Evolutionary conservation across 1,140 invertebrate species (phyloP).

Genomic region (Cotesia vestalis): DNA sequence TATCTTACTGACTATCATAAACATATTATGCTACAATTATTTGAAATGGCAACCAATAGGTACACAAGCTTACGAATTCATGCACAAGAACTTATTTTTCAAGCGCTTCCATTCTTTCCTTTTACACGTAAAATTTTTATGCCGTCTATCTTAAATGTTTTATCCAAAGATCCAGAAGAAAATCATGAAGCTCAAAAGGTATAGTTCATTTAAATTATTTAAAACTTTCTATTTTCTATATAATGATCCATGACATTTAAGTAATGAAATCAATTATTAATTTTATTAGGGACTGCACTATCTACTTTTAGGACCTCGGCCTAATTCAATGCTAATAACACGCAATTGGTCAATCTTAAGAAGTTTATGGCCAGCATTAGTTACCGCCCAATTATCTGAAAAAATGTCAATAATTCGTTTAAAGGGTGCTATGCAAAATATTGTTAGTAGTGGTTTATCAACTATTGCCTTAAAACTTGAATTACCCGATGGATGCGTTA

Average conservation of each 20-base stretch:
- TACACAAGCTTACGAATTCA: constrained; percentile 75
- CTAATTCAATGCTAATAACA: constrained; percentile 71
- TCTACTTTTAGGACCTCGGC: constrained; percentile 75
- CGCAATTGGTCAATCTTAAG: constrained; percentile 80
- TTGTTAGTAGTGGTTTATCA: constrained; percentile 66
- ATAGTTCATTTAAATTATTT: constrained; percentile 32
- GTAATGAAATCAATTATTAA: constrained; percentile 19
- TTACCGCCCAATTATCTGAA: constrained; percentile 79
- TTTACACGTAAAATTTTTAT: constrained; percentile 71
- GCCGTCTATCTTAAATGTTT: constrained; percentile 69
- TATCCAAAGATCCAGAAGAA: constrained; percentile 69
- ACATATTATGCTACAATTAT: constrained; percentile 71
- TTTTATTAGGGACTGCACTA: constrained; percentile 76
- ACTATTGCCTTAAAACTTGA: constrained; percentile 70
- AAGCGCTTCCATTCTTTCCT: constrained; percentile 66
- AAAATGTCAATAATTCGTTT: constrained; percentile 82
- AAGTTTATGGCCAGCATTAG: constrained; percentile 78
- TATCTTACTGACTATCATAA: constrained; percentile 70
- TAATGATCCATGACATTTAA: not conserved
- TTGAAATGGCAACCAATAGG: constrained; percentile 72
- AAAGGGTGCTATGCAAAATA: constrained; percentile 71
- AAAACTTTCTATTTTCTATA: constrained; percentile 2
- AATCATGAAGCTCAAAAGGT: constrained; percentile 80
- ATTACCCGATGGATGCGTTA: constrained; percentile 67
- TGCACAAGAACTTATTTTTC: constrained; percentile 72